Evolutionary conservation across 2,888 invertebrate genomes (phyloP).

Genomic region (Heliconius ismenius): DNA sequence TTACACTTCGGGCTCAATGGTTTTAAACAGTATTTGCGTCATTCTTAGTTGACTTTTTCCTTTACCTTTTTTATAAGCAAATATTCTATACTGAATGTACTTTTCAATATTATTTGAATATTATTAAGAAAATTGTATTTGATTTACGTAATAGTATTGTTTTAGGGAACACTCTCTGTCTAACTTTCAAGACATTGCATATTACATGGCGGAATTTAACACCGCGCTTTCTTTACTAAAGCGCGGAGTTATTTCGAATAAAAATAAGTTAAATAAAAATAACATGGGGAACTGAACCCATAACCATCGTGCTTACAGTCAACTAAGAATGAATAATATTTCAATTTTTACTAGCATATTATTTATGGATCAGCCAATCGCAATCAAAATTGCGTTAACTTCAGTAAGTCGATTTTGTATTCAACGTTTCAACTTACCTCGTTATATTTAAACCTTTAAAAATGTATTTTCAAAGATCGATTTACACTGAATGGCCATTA

Average conservation of each 20-base stretch:
- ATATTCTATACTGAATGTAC: neutral
- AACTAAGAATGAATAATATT: neutral
- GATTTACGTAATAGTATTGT: neutral
- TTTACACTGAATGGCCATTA: conserved; percentile 8
- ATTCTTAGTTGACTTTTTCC: neutral
- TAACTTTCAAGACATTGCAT: too few relatives aligned
- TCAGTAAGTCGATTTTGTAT: neutral
- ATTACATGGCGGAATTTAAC: neutral
- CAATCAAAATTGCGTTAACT: neutral
- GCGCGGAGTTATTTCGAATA: too few relatives aligned
- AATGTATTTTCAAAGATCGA: neutral
- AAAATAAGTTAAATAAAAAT: neutral
- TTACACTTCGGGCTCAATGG: conserved; percentile 55
- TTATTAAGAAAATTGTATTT: neutral
- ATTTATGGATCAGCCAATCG: too few relatives aligned
- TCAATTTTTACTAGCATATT: neutral
- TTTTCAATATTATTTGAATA: neutral
- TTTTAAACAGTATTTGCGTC: conserved; percentile 24
- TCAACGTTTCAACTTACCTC: neutral
- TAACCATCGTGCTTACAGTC: neutral
- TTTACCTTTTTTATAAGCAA: neutral
- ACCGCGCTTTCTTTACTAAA: neutral
- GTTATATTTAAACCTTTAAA: conserved; percentile 1
- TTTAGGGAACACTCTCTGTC: too few relatives aligned
- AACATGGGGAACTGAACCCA: too few relatives aligned